Percentiles rank a stretch among this genome's conserved stretches.
Conservation (phyloP, 2,113 vertebrate species). For the Gnathonemus echidnorhynchus region DNA sequence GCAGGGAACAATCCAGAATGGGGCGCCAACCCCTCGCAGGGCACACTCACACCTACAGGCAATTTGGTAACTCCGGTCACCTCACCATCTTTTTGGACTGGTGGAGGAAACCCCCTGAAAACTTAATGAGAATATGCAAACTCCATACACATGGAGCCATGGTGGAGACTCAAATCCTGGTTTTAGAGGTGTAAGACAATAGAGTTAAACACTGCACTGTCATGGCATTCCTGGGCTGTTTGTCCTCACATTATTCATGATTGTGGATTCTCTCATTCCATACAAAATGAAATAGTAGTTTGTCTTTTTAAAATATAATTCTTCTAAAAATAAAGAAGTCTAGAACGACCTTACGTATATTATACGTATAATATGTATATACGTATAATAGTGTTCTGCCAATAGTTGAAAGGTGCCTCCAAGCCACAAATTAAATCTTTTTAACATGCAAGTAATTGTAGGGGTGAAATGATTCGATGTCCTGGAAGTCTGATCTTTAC, state of each 20-base stretch:
- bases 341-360: not conserved
- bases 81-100: not conserved
- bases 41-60: not conserved
- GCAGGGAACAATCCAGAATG: not conserved
- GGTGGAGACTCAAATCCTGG: not conserved
- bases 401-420: not conserved
- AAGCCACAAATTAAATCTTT: not conserved
- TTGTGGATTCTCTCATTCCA: not conserved
- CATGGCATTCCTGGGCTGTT: not conserved
- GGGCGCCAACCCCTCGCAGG: not conserved
- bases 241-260: not conserved
- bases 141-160: not conserved
- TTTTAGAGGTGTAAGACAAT: not conserved
- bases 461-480: not conserved
- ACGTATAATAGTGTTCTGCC: not conserved
- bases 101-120: not conserved
- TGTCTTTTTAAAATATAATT: not conserved
- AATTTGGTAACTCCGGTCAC: not conserved
- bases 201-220: not conserved
- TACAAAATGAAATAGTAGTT: not conserved
- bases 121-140: not conserved
- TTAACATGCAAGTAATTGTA: not conserved
- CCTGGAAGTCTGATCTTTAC: not conserved
- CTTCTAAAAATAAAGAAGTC: not conserved
- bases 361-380: no score